Base-by-base conservation (phyloP, 2,113 vertebrate species). In the Todiramphus chloris region DNA sequence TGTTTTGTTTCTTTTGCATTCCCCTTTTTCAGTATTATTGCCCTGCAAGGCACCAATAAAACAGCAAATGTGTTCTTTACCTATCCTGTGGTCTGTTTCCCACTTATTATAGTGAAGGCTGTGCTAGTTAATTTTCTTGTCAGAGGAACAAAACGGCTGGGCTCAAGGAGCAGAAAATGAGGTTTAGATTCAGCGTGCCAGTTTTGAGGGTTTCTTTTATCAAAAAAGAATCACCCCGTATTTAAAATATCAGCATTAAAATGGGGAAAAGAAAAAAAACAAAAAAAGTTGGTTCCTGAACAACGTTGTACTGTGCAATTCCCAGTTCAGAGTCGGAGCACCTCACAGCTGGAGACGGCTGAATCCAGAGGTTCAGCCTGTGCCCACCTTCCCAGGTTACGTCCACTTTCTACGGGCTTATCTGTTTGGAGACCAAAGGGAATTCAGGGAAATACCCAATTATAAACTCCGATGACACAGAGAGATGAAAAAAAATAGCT, bases 11-110 rank as follows among this genome's bases (percentile, higher is more conserved):
- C 94, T 98, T 99, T 99, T 98, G 97, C 98, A 98, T 99, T 99
- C 98, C 99, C 99, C 98, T 99, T 97, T 99, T 99, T 99, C 99
- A 99, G 99, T 99, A 99, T 99, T 99, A 99, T 97, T 99, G 99
- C 99, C 99, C 98, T 98, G 98, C 98, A 98, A 99, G 99, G 99
- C 99, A 99, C 98, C 99, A 99, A 99, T 99, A 99, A 99, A 99
- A 99, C 98, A 98, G 98, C 98, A 99, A 98, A 99, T 99, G 99
- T 99, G 99, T 99, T 99, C 98, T 98, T 99, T 99, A 99, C 95
- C 97, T 98, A 97, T 96, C 89, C 95, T 98, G 98, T 98, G 98
- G 98, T 98, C 97, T 98, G 97, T 97, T 98, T 98, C 96, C 95
- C 97, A 91, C 89, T 97, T 97, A 75, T 96, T 97, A 16, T 11